Conservation (phyloP, 2,888 invertebrate species). For the Pristionchus mayeri region DNA sequence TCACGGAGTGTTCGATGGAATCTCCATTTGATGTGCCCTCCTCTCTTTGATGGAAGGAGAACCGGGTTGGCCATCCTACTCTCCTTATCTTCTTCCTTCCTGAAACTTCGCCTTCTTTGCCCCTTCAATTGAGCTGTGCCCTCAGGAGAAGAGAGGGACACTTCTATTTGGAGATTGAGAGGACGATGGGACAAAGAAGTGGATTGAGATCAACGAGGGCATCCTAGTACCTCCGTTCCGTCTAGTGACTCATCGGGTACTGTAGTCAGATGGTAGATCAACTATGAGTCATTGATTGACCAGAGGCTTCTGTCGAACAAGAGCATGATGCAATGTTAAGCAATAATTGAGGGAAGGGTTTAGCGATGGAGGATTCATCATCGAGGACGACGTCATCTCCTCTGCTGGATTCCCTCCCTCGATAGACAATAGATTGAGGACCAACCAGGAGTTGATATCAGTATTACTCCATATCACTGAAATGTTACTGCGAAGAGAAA, state of each 20-base stretch:
- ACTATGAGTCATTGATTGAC: constrained; percentile 13
- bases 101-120: background rate
- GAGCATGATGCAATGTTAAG: background rate
- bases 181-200: background rate
- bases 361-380: too few relatives aligned
- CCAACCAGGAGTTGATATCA: too few relatives aligned
- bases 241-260: background rate
- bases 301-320: background rate
- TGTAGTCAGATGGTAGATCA: background rate
- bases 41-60: background rate
- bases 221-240: background rate
- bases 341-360: background rate
- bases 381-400: too few relatives aligned
- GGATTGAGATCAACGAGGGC: constrained; percentile 17
- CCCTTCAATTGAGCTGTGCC: background rate
- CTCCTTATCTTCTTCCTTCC: constrained; percentile 29
- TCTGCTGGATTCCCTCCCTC: too few relatives aligned
- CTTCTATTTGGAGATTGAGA: constrained; percentile 15
- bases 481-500: too few relatives aligned
- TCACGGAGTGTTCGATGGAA: background rate
- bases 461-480: too few relatives aligned
- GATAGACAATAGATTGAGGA: too few relatives aligned
- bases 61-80: background rate
- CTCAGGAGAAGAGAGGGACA: background rate
- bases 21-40: constrained; percentile 2